These are phyloP conservation scores for Larimichthys polyactis DNA, from an alignment of 2,113 vertebrate genomes.

Conservation along the genomic window DNA sequence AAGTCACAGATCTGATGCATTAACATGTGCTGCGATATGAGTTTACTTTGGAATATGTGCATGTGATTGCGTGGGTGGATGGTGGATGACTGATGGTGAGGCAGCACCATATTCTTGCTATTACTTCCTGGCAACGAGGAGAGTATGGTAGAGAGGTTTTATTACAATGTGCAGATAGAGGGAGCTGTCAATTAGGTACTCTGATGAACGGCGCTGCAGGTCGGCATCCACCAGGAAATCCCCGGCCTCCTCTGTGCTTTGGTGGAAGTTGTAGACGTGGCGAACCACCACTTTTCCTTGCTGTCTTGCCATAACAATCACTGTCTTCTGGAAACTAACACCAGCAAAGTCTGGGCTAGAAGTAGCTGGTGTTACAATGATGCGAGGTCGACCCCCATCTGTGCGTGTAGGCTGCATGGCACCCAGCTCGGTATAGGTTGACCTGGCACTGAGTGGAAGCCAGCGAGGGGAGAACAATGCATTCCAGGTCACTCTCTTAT, in stretches of 20 bases:
- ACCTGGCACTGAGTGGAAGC: conserved; percentile 92
- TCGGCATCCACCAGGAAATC: conserved; percentile 94
- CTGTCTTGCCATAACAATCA: conserved; percentile 91
- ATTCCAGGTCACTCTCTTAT: conserved; percentile 94
- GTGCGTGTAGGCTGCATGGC: conserved; percentile 89
- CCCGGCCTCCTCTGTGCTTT: conserved; percentile 93
- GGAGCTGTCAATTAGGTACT: conserved; percentile 97
- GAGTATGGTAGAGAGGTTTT: conserved; percentile 94
- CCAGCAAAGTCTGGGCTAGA: conserved; percentile 93
- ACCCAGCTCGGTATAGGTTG: conserved; percentile 88
- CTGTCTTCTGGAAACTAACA: conserved; percentile 96
- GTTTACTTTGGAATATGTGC: conserved; percentile 57
- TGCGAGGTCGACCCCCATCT: conserved; percentile 88
- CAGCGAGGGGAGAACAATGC: conserved; percentile 96
- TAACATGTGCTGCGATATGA: conserved; percentile 66
- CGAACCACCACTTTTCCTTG: conserved; percentile 93
- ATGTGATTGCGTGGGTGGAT: conserved; percentile 51
- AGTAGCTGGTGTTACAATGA: conserved; percentile 93
- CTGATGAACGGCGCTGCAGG: conserved; percentile 92
- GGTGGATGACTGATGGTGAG: conserved; percentile 21
- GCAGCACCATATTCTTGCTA: conserved; percentile 54
- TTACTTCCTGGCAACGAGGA: conserved; percentile 92
- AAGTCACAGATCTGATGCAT: conserved; percentile 45
- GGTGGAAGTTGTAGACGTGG: conserved; percentile 95
- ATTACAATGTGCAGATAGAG: conserved; percentile 95